Percentiles rank a stretch among this genome's conserved stretches.
Conservation (phyloP, 2,888 invertebrate species). For the Aspidiotus destructor region DNA sequence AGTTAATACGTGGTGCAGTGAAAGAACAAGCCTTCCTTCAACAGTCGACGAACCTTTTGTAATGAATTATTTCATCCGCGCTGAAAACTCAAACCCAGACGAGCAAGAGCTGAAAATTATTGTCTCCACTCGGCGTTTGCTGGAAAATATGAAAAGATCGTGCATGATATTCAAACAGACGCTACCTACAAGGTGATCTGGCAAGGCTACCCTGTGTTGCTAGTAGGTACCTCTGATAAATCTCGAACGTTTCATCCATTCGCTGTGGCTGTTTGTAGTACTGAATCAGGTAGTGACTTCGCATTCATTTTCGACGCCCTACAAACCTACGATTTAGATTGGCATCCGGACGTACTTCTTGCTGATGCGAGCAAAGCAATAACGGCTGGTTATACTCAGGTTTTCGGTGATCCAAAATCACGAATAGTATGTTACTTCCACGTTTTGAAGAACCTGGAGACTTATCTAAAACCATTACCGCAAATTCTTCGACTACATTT, state of each 20-base stretch:
- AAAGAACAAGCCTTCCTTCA: conserved; percentile 2
- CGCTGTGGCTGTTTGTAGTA: no score
- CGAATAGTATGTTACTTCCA: no score
- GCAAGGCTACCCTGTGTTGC: conserved; percentile 23
- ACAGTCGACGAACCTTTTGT: conserved; percentile 29
- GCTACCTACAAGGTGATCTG: conserved; percentile 14
- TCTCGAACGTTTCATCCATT: no score
- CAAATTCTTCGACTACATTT: background rate
- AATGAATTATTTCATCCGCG: conserved; percentile 24
- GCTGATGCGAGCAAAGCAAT: no score
- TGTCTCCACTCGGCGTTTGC: conserved; percentile 24
- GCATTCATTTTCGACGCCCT: no score
- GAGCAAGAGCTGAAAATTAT: conserved; percentile 32
- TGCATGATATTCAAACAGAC: conserved; percentile 3
- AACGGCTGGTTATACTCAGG: no score
- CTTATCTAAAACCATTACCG: conserved; percentile 21
- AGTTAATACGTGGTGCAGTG: conserved; percentile 25
- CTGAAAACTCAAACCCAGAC: conserved; percentile 24
- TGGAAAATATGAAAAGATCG: conserved; percentile 1
- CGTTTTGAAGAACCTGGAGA: no score
- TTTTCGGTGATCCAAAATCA: no score
- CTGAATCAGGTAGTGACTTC: no score
- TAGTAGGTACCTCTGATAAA: conserved; percentile 26
- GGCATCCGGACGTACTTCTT: no score
- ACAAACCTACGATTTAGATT: no score